Evolutionary conservation across 1,140 invertebrate species (phyloP).

Genomic region (Drosophila eugracilis): DNA sequence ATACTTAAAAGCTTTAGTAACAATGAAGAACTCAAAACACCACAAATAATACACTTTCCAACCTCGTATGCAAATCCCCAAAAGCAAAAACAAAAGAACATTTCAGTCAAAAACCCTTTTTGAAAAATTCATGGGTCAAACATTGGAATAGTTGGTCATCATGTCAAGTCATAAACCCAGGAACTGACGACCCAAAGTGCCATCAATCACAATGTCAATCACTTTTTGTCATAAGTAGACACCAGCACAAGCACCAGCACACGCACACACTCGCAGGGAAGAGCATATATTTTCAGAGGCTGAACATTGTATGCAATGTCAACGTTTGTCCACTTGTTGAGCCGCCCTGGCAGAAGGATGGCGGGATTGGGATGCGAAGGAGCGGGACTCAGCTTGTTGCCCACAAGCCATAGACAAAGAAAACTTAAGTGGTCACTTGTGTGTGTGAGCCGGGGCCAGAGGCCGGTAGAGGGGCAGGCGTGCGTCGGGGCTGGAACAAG

Average conservation of each 20-base stretch:
- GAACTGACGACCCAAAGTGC: conserved; percentile 56
- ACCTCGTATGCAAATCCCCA: conserved; percentile 18
- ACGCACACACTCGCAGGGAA: conserved; percentile 6
- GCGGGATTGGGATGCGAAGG: conserved; percentile 20
- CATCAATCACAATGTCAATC: conserved; percentile 81
- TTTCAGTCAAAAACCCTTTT: conserved; percentile 32
- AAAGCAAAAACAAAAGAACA: conserved; percentile 5
- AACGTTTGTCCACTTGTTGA: conserved; percentile 80
- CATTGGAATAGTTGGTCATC: conserved; percentile 49
- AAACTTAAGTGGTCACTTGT: conserved; percentile 77
- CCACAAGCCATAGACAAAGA: conserved; percentile 74
- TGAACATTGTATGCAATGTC: conserved; percentile 73
- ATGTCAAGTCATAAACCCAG: conserved; percentile 70
- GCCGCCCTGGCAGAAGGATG: conserved; percentile 34
- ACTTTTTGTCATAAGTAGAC: conserved; percentile 76
- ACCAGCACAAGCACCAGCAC: conserved; percentile 24
- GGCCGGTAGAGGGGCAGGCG: background rate
- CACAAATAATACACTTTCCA: background rate
- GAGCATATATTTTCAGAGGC: conserved; percentile 42
- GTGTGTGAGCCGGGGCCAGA: background rate
- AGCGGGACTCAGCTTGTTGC: conserved; percentile 24
- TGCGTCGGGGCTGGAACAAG: conserved; percentile 24
- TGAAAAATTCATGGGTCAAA: conserved; percentile 21
- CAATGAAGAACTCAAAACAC: background rate
- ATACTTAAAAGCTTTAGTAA: background rate